Conservation (phyloP, 2,888 invertebrate species). For the Scrobipalpa atriplicella region DNA sequence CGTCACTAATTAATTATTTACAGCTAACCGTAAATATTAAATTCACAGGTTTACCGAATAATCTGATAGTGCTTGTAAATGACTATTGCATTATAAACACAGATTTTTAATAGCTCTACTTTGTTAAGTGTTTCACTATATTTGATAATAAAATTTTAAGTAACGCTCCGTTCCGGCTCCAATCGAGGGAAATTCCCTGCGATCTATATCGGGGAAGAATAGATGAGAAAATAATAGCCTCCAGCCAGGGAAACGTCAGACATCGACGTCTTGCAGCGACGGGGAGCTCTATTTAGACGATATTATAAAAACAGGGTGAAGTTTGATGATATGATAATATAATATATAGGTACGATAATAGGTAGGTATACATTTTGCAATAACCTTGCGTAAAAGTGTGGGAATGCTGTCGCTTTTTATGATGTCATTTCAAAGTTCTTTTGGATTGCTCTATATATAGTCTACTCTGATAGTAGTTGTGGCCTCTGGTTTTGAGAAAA, state of each 20-base stretch:
- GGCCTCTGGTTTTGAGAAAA: no score
- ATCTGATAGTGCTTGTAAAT: no score
- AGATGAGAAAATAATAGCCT: conserved; percentile 20
- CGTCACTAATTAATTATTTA: background rate
- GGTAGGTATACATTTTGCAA: no score
- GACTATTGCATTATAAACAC: no score
- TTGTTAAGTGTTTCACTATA: background rate
- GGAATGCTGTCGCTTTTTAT: no score
- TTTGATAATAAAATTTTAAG: background rate
- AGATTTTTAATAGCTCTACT: background rate
- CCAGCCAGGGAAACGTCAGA: conserved; percentile 4
- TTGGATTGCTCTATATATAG: no score
- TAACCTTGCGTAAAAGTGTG: no score
- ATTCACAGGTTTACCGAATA: no score
- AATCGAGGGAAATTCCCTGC: background rate
- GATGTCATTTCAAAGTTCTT: no score
- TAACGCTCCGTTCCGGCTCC: background rate
- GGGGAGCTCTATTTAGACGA: background rate
- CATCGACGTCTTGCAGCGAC: conserved; percentile 5
- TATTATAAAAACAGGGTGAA: background rate
- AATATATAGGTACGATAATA: no score
- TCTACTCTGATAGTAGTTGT: no score
- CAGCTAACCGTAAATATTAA: background rate
- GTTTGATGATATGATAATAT: no score
- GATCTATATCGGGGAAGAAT: conserved; percentile 4